These are phyloP conservation scores for Girardinichthys multiradiatus DNA, from an alignment of 2,113 vertebrate genomes.

Conservation along the genomic window DNA sequence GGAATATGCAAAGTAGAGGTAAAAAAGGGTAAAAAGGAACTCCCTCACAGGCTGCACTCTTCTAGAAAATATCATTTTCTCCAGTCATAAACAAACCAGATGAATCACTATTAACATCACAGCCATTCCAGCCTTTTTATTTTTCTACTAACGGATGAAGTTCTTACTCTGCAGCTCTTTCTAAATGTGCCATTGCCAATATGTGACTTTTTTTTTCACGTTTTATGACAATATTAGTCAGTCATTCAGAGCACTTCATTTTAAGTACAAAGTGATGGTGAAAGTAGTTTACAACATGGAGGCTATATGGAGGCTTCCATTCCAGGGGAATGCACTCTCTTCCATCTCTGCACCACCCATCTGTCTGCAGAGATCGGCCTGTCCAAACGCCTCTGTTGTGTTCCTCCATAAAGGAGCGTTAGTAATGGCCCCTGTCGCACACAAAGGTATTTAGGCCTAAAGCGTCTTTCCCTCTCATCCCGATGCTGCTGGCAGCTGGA, in stretches of 20 bases:
- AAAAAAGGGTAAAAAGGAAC: not conserved
- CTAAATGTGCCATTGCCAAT: not conserved
- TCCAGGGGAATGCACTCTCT: slow-evolving; percentile 22
- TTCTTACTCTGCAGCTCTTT: not conserved
- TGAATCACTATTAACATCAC: not conserved
- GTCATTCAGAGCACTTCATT: not conserved
- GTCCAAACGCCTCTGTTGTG: slow-evolving; percentile 66
- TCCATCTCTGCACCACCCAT: slow-evolving; percentile 34
- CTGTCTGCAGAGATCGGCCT: slow-evolving; percentile 48
- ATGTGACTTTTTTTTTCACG: not conserved
- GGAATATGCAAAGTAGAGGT: not conserved
- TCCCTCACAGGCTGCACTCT: not conserved
- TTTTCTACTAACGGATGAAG: not conserved
- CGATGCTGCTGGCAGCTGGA: slow-evolving; percentile 79
- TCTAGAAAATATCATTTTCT: not conserved
- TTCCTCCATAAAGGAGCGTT: slow-evolving; percentile 63
- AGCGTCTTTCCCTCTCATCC: slow-evolving; percentile 62
- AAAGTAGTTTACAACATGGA: slow-evolving; percentile 36
- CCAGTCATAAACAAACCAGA: not conserved
- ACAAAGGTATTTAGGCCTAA: slow-evolving; percentile 76
- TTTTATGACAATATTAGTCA: not conserved
- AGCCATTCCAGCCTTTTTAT: not conserved
- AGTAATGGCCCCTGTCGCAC: slow-evolving; percentile 81
- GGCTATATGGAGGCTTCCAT: slow-evolving; percentile 16
- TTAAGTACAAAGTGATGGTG: not conserved